Percentiles rank a stretch among this genome's conserved stretches.
These are phyloP conservation scores for Sarcophaga subvicina DNA, from an alignment of 2,888 invertebrate species.

Conservation along the genomic window DNA sequence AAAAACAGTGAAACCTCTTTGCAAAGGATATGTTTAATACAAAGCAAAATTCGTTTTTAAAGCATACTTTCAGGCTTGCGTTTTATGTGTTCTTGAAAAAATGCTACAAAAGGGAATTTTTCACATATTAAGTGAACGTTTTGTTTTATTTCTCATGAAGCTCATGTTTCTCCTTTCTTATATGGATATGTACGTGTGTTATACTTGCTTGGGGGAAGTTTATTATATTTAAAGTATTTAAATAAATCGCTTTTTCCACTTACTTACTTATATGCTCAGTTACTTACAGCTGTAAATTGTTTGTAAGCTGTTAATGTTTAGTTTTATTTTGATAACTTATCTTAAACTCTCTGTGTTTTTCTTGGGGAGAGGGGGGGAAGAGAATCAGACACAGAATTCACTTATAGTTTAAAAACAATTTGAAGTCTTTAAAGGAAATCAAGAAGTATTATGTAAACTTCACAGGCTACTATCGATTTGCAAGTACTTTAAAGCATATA, in stretches of 20 bases:
- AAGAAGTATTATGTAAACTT: too few relatives aligned
- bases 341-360: neutral
- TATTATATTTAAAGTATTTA: slow-evolving; percentile 4
- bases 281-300: slow-evolving; percentile 25
- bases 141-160: too few relatives aligned
- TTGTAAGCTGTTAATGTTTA: neutral
- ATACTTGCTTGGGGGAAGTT: neutral
- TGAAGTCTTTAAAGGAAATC: too few relatives aligned
- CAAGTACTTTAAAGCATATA: too few relatives aligned
- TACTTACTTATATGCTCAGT: neutral
- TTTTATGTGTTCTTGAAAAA: too few relatives aligned
- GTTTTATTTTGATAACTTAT: neutral
- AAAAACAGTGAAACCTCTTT: neutral
- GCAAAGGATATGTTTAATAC: neutral
- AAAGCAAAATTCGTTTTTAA: neutral
- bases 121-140: too few relatives aligned
- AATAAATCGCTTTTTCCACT: slow-evolving; percentile 24
- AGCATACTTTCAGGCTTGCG: neutral
- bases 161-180: too few relatives aligned
- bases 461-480: too few relatives aligned
- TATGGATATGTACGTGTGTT: neutral
- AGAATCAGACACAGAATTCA: neutral
- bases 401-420: neutral
- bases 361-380: too few relatives aligned
- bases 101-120: too few relatives aligned